Evolutionary conservation across 2,113 vertebrate genomes (phyloP).

Genomic region (Paramormyrops kingsleyae): DNA sequence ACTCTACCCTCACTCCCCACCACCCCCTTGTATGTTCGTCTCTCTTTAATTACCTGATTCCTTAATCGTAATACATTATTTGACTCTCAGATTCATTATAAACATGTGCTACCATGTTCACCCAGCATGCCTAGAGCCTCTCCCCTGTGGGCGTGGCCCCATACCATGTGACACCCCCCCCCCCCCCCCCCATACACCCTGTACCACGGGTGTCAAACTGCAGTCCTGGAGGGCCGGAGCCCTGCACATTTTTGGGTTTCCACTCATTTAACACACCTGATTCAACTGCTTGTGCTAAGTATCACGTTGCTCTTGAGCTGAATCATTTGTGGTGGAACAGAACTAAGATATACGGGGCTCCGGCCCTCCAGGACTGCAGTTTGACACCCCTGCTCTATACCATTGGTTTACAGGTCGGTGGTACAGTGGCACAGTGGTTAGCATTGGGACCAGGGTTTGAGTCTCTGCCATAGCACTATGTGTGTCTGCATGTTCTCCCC

Average conservation of each 20-base stretch:
- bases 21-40: background rate
- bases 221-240: background rate
- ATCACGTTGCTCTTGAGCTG: too few relatives aligned
- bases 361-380: too few relatives aligned
- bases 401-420: background rate
- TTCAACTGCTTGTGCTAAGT: too few relatives aligned
- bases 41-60: background rate
- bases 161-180: background rate
- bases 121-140: background rate
- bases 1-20: background rate
- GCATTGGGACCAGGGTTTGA: background rate
- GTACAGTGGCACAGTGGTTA: background rate
- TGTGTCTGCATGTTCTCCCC: background rate
- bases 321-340: too few relatives aligned
- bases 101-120: background rate
- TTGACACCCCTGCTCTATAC: background rate
- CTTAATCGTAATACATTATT: background rate
- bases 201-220: background rate
- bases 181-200: background rate
- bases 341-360: background rate
- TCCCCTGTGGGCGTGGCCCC: background rate
- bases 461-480: background rate
- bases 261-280: too few relatives aligned
- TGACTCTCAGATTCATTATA: background rate
- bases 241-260: too few relatives aligned